Conservation (phyloP, 2,888 invertebrate genomes). For the Eristalinus aeneus region DNA sequence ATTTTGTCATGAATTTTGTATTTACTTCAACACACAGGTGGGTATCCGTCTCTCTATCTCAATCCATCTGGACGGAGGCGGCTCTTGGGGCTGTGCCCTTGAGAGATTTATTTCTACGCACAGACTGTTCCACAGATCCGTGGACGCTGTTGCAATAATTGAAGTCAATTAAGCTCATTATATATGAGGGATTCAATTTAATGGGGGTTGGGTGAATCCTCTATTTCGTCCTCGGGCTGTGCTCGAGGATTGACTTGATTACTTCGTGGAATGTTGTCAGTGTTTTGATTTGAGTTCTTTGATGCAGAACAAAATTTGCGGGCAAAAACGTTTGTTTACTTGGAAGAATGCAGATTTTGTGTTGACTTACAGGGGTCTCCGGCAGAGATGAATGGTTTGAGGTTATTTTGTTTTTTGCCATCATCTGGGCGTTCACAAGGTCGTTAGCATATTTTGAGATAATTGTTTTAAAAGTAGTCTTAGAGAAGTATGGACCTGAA, state of each 20-base stretch:
- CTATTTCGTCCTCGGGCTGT: too few relatives aligned
- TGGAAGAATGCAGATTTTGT: neutral
- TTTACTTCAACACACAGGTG: constrained; percentile 17
- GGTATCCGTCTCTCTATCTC: neutral
- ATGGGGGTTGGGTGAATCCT: neutral
- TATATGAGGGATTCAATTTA: constrained; percentile 18
- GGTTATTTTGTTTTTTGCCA: neutral
- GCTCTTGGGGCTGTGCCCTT: neutral
- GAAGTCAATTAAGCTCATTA: constrained; percentile 31
- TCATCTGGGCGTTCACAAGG: neutral
- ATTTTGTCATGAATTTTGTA: constrained; percentile 13
- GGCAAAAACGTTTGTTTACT: neutral
- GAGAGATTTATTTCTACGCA: neutral
- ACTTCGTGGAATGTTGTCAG: neutral
- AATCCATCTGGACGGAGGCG: too few relatives aligned
- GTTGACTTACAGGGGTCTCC: neutral
- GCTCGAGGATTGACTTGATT: neutral
- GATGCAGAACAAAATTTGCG: neutral
- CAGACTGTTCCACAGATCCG: neutral
- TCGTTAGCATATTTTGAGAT: neutral
- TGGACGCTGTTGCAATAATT: constrained; percentile 13
- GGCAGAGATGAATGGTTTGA: neutral
- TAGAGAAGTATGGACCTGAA: too few relatives aligned
- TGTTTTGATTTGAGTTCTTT: neutral
- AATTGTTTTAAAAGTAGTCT: neutral